Conservation (phyloP, 2,113 vertebrate genomes). For the Pomatostomus ruficeps region DNA sequence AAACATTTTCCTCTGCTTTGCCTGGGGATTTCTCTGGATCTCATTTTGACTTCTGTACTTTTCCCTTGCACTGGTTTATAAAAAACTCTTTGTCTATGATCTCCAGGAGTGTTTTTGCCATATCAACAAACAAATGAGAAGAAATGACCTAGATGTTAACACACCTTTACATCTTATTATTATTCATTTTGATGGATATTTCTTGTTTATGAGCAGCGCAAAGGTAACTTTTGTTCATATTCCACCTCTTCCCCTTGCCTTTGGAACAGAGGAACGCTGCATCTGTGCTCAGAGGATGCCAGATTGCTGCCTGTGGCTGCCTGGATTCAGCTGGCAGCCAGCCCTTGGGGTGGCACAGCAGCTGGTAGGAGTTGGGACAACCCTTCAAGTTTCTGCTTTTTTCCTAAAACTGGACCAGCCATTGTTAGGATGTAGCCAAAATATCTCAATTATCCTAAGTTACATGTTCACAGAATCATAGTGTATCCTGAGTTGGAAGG, state of each 20-base stretch:
- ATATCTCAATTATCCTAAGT: neutral
- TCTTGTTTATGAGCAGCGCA: neutral
- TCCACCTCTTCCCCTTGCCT: neutral
- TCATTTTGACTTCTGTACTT: neutral
- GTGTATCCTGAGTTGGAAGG: neutral
- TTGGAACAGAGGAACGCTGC: neutral
- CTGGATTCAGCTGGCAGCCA: neutral
- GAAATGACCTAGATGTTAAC: neutral
- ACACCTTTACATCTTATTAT: neutral
- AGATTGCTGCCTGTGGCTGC: neutral
- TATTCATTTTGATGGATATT: neutral
- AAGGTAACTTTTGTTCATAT: neutral
- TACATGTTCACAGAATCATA: rapidly evolving
- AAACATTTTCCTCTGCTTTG: neutral
- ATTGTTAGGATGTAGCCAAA: neutral
- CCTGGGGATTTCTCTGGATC: neutral
- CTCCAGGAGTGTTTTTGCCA: neutral
- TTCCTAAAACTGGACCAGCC: neutral
- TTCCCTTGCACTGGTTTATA: neutral
- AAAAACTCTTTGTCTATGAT: neutral
- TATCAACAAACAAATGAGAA: neutral
- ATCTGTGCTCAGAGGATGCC: neutral
- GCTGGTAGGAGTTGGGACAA: neutral
- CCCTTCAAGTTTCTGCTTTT: neutral
- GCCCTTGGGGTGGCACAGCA: neutral